Evolutionary conservation across 2,888 invertebrate genomes (phyloP), one percentile per base, ranked within the genome.

Genomic region (Melinaea menophilus): DNA sequence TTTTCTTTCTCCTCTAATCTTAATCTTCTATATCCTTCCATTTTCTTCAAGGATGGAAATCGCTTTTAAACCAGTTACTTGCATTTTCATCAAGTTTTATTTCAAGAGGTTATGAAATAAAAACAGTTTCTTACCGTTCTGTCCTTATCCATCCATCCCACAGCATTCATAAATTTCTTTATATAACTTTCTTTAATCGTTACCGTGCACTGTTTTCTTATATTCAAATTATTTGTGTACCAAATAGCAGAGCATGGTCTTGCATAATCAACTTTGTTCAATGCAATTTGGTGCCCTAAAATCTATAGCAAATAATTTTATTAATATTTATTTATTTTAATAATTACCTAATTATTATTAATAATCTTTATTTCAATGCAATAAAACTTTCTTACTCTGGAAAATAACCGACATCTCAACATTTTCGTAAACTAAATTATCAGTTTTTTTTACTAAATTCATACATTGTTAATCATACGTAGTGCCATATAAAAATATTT

Each of bases 151-250:
- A 91, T 87, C 85, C 92, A 92, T 3, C 93, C 93, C 33, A 93
- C 91, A 75, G 92, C 92, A 72, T 91, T 92, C 77, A 93, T 87
- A 64, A 93, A 92, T 69, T 92, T 92, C 68, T 92, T 93, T 0
- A 93, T 78, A 74, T 93, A 90, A 61, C 92, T 83, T 48, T 86
- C 88, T 68, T 91, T 86, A 37, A 86, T 76, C 64, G 86, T 72
- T 41, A 85, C 74, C 63, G 88, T 84, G 48, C 81, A 79, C 62
- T 85, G 79, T 12, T 78, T 68, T 69, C 84, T 81, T 33, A 69
- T 62, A 66, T 71, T 69, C 12, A 63, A 5, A 37, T 68, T 55
- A 54, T 58, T 65, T 35, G 63, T 58, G n/a, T 60, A 55, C 12
- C 46, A 54, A 55, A 60, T 61, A 51, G 67, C 64, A 37, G 61